These are phyloP conservation scores for Phataginus tetradactyla DNA, from an alignment of 2,797 vertebrate species.

Conservation along the genomic window DNA sequence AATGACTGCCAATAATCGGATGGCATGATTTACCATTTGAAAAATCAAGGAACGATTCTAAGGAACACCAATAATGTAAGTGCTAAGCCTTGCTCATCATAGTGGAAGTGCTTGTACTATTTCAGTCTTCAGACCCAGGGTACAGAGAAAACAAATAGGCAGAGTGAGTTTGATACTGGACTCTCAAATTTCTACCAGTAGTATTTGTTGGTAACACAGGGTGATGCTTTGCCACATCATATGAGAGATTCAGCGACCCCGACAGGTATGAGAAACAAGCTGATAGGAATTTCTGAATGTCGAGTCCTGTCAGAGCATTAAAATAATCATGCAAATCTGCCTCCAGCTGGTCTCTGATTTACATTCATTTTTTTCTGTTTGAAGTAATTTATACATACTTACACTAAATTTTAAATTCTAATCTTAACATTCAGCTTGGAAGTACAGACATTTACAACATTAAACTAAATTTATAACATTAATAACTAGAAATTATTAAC, in stretches of 20 bases:
- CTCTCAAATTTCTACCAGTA: not conserved
- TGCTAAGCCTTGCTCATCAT: not conserved
- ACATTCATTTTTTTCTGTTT: constrained; percentile 62
- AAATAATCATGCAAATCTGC: constrained; percentile 69
- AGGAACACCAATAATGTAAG: not conserved
- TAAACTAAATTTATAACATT: constrained; percentile 59
- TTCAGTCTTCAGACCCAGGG: not conserved
- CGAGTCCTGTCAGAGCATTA: constrained; percentile 37
- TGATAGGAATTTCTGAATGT: constrained; percentile 38
- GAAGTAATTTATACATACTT: constrained; percentile 64
- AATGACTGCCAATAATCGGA: constrained; percentile 2
- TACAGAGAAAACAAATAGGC: not conserved
- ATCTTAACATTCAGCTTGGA: constrained; percentile 51
- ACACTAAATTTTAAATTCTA: constrained; percentile 59
- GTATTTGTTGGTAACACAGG: not conserved
- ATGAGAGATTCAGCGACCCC: constrained; percentile 7
- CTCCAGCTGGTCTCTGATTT: constrained; percentile 73
- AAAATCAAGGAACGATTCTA: not conserved
- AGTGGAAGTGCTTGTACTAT: not conserved
- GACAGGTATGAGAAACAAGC: constrained; percentile 27
- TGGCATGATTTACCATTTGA: not conserved
- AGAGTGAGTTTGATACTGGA: not conserved
- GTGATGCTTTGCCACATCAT: not conserved
- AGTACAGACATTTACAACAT: constrained; percentile 63
- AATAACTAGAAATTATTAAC: constrained; percentile 58